Percentiles rank a stretch among this genome's conserved stretches.
Evolutionary conservation across 2,888 invertebrate genomes (phyloP).

Genomic region (Cephonodes hylas): DNA sequence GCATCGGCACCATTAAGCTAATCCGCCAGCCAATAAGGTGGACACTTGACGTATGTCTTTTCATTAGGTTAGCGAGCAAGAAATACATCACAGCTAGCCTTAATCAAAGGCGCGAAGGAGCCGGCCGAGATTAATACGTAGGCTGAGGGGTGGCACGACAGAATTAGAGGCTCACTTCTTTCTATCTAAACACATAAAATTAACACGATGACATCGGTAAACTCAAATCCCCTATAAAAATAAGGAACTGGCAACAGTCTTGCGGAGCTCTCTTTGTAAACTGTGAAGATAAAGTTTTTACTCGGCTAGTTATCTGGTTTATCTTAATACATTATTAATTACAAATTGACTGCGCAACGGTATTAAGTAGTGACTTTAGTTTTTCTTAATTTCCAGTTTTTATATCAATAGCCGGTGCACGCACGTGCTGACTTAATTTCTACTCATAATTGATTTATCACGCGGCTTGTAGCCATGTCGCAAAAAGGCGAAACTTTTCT

Average conservation of each 20-base stretch:
- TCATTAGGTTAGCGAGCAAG: conserved; percentile 76
- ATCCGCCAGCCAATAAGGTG: conserved; percentile 75
- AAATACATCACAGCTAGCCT: conserved; percentile 75
- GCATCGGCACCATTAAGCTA: conserved; percentile 70
- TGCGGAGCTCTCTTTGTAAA: background rate
- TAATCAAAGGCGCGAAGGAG: conserved; percentile 76
- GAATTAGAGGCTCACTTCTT: conserved; percentile 51
- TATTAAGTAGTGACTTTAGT: background rate
- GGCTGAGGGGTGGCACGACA: conserved; percentile 54
- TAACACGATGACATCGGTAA: conserved; percentile 34
- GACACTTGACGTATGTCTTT: conserved; percentile 78
- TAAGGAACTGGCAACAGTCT: background rate
- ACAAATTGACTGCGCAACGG: conserved; percentile 1
- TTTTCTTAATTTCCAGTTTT: conserved; percentile 28
- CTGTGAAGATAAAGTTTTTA: background rate
- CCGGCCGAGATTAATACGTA: conserved; percentile 72
- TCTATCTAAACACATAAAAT: conserved; percentile 50
- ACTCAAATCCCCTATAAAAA: background rate
- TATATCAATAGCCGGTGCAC: conserved; percentile 32
- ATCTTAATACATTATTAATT: conserved; percentile 8
- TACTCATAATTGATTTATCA: conserved; percentile 58
- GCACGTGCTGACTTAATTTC: conserved; percentile 31
- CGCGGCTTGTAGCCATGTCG: conserved; percentile 41
- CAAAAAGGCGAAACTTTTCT: conserved; percentile 59
- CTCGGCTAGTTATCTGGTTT: background rate